These are phyloP conservation scores for Limonius californicus DNA, from an alignment of 1,140 invertebrate genomes.

Conservation along the genomic window DNA sequence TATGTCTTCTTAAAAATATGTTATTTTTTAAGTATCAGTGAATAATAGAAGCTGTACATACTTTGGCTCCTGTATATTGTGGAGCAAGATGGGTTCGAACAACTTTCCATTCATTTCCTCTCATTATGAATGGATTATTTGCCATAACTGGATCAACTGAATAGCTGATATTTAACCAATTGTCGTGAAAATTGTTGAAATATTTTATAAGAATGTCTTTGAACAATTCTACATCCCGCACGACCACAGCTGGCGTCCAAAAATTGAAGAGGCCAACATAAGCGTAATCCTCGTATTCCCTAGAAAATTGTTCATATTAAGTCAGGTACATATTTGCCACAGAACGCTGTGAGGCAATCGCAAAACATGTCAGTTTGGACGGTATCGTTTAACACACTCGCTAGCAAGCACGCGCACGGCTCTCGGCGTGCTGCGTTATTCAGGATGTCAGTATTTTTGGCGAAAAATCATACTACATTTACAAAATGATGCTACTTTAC, in stretches of 20 bases:
- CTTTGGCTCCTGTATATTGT: constrained; percentile 43
- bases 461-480: too few species aligned
- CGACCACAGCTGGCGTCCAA: constrained; percentile 48
- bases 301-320: constrained; percentile 24
- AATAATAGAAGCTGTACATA: constrained; percentile 19
- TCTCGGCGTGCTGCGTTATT: too few species aligned
- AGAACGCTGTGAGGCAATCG: too few species aligned
- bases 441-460: too few species aligned
- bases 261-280: constrained; percentile 48
- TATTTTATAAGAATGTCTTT: constrained; percentile 54
- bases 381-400: too few species aligned
- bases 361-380: too few species aligned
- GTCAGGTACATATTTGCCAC: too few species aligned
- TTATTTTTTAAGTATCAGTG: not conserved
- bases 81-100: constrained; percentile 44
- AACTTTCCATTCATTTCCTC: constrained; percentile 46
- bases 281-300: constrained; percentile 37
- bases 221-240: constrained; percentile 54
- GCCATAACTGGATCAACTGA: constrained; percentile 43
- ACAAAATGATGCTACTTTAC: too few species aligned
- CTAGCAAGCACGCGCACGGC: too few species aligned
- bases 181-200: constrained; percentile 49
- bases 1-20: too few species aligned
- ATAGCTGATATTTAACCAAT: constrained; percentile 40
- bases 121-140: constrained; percentile 45